Base-by-base conservation (phyloP, 1,140 invertebrate species). In the Drosophila kepulauana region DNA sequence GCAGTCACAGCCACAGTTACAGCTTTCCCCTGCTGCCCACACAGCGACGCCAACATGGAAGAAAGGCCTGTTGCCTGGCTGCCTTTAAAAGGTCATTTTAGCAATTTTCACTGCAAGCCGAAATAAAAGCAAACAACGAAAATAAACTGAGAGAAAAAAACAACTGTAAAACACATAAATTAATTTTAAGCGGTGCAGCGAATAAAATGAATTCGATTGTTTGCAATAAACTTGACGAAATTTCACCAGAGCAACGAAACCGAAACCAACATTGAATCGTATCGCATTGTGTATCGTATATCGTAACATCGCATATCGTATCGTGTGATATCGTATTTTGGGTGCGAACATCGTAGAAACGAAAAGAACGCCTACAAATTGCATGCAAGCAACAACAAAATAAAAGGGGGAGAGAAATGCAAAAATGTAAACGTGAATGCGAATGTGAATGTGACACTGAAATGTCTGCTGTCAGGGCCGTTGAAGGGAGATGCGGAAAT, bases 11-110 rank as follows among this genome's bases (percentile, higher is more conserved):
- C 2, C 11, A 35, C 62, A 30, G 62, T 11, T 38, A 11, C 30
- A 20, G 64, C 65, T 74, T 41, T 69, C 33, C 58, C 72, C 43
- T 51, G 28, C 51, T 20, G 56, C 58, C 72, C 66, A 75, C 57
- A 56, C 65, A 49, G 54, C 54, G 20, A 61, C n/a, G 30, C 20
- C 25, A 38, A 10, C 35, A 10, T 10, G 35, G 8, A 61, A 28
- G 43, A 38, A 10, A 45, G 38, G 20, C 25, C 45, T 38, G 54
- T 25, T 25, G 20, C 8, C 48, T 51, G 69, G 38, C 54, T 52
- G 70, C 45, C 81, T 69, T 46, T 73, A 85, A 84, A 85, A 84
- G 81, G 81, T 80, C 61, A 77, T 77, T 80, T 61, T 59, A 52
- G 67, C 48, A 75, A 82, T 75, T 82, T 84, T 69, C 77, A 69